Evolutionary conservation across 2,888 invertebrate species (phyloP).

Genomic region (Hylaea fasciaria): DNA sequence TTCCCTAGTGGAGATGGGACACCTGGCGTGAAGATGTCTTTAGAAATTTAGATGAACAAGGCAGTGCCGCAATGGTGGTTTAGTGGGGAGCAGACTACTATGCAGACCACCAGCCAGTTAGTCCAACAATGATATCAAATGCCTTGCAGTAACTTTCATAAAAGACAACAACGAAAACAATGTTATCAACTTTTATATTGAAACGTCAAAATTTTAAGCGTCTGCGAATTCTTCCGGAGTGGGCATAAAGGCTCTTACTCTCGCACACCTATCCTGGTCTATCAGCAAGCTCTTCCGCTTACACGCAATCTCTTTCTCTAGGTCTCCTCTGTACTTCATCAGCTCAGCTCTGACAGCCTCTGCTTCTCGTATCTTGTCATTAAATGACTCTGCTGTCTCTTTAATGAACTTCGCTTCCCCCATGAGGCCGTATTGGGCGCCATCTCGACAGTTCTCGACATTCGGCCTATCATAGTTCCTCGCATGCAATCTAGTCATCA

Average conservation of each 20-base stretch:
- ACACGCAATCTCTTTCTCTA: constrained; percentile 89
- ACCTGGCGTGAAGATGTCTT: too few relatives aligned
- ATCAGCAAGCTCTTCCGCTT: constrained; percentile 89
- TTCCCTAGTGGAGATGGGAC: too few relatives aligned
- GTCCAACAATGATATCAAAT: too few relatives aligned
- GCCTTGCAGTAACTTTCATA: too few relatives aligned
- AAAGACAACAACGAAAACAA: neutral
- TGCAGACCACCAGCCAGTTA: too few relatives aligned
- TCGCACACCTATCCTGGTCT: constrained; percentile 86
- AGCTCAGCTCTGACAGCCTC: constrained; percentile 82
- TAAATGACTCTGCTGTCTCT: constrained; percentile 77
- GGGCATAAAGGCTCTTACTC: constrained; percentile 88
- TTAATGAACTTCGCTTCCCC: constrained; percentile 88
- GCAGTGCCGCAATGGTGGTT: too few relatives aligned
- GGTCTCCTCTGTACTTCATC: constrained; percentile 85
- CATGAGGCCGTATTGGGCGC: constrained; percentile 89
- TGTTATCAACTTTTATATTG: constrained; percentile 7
- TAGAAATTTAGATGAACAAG: too few relatives aligned
- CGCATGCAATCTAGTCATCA: constrained; percentile 92
- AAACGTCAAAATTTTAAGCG: constrained; percentile 49
- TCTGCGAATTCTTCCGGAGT: constrained; percentile 87
- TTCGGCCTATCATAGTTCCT: constrained; percentile 88
- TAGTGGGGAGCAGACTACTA: too few relatives aligned
- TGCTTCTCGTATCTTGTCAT: constrained; percentile 86
- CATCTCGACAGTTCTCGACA: constrained; percentile 94